Conservation (phyloP, 1,140 invertebrate genomes). For the Drosophila suzukii region DNA sequence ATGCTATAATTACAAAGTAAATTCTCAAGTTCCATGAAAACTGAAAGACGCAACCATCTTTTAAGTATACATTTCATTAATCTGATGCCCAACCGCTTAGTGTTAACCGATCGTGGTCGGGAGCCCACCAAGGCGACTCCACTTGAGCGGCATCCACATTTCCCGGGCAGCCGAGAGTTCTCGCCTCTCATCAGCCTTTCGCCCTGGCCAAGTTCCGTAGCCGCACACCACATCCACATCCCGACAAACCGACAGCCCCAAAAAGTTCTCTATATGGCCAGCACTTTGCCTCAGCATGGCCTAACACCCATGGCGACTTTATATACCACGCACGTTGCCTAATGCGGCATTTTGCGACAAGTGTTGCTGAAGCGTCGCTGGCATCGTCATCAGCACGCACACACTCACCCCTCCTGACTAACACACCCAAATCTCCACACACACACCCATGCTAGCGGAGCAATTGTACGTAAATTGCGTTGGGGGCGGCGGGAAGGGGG, state of each 20-base stretch:
- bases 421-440: constrained; percentile 5
- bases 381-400: constrained; percentile 71
- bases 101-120: constrained; percentile 43
- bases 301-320: constrained; percentile 67
- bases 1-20: not conserved
- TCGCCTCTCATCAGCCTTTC: constrained; percentile 29
- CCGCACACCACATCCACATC: constrained; percentile 5
- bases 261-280: constrained; percentile 15
- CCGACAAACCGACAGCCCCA: not conserved
- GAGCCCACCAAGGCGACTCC: constrained; percentile 21
- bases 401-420: constrained; percentile 17
- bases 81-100: constrained; percentile 14
- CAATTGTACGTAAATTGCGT: constrained; percentile 76
- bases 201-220: constrained; percentile 48
- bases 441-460: constrained; percentile 22
- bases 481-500: constrained; percentile 4
- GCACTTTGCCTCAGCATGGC: constrained; percentile 41
- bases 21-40: not conserved
- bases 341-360: constrained; percentile 81
- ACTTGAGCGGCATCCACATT: constrained; percentile 15
- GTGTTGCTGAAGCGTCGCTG: constrained; percentile 76
- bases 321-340: constrained; percentile 78
- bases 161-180: constrained; percentile 24
- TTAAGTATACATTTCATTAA: not conserved
- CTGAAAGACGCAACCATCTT: not conserved